A percentile compares a stretch with the other conserved stretches of the same genome.
phyloP scores from a whole-genome alignment of 92 coral and sea anemone genomes.

The Parazoanthus atlanticus region DNA sequence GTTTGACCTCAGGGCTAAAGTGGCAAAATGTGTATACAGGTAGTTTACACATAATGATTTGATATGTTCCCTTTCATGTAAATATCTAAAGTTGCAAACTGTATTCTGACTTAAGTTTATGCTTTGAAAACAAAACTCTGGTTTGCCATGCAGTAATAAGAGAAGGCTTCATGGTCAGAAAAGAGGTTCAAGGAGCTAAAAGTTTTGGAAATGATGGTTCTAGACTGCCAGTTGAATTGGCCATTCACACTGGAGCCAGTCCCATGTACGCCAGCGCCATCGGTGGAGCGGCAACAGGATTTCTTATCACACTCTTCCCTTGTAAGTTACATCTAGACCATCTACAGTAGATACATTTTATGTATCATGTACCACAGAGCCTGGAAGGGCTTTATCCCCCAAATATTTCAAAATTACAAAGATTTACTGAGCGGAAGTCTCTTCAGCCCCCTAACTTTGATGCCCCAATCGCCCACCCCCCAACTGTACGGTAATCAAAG shows the following conservation, averaged over 20 bases:
- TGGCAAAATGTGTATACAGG: too few species aligned
- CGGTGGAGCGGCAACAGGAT: slow-evolving; percentile 77
- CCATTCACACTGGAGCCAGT: slow-evolving; percentile 27
- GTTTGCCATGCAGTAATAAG: slow-evolving; percentile 18
- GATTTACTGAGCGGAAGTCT: too few species aligned
- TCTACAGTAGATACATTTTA: too few species aligned
- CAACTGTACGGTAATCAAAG: too few species aligned
- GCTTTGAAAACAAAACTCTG: neutral
- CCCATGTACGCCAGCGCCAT: slow-evolving; percentile 77
- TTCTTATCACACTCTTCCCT: slow-evolving; percentile 61
- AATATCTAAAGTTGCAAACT: too few species aligned
- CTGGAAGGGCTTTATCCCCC: neutral
- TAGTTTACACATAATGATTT: neutral
- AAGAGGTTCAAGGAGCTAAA: neutral
- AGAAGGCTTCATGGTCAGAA: slow-evolving; percentile 24
- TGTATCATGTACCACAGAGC: too few species aligned
- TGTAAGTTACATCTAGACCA: slow-evolving; percentile 52
- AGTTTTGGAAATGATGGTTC: neutral
- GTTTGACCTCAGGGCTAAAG: too few species aligned
- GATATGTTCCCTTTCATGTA: too few species aligned
- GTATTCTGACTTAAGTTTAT: too few species aligned
- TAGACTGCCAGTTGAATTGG: slow-evolving; percentile 14
- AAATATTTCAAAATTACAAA: neutral
- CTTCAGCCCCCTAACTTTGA: too few species aligned
- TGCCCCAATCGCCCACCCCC: too few species aligned